Percentiles rank a stretch among this genome's conserved stretches.
Conservation (phyloP, 2,888 invertebrate genomes). For the Allygus modestus region DNA sequence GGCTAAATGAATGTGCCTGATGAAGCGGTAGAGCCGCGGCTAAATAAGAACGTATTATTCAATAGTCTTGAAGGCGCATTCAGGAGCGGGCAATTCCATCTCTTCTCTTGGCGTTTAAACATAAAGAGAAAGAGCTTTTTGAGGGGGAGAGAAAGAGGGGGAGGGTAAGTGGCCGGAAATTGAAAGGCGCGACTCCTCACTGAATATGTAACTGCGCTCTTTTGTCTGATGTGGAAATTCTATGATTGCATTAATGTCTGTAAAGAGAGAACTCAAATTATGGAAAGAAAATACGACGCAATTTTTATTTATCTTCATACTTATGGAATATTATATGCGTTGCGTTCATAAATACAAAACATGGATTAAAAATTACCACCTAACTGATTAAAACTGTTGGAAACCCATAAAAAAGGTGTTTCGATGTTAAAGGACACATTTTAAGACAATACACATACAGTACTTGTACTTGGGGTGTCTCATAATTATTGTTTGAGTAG, state of each 20-base stretch:
- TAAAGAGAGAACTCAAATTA: neutral
- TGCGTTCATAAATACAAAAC: too few relatives aligned
- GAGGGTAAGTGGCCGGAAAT: constrained; percentile 25
- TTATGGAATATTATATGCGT: too few relatives aligned
- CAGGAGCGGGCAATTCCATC: neutral
- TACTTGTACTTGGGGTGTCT: too few relatives aligned
- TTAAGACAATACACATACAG: too few relatives aligned
- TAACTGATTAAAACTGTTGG: too few relatives aligned
- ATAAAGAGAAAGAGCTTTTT: constrained; percentile 7
- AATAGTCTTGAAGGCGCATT: constrained; percentile 16
- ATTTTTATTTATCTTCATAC: too few relatives aligned
- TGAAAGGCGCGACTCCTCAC: constrained; percentile 24
- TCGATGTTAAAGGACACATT: too few relatives aligned
- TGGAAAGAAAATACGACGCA: too few relatives aligned
- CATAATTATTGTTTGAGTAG: too few relatives aligned
- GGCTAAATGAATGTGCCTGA: constrained; percentile 26
- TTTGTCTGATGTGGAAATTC: neutral
- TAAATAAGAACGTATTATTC: constrained; percentile 32
- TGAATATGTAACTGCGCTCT: constrained; percentile 27
- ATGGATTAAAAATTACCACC: too few relatives aligned
- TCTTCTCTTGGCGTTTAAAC: neutral
- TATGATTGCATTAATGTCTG: neutral
- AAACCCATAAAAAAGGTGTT: too few relatives aligned
- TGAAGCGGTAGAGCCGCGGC: constrained; percentile 9
- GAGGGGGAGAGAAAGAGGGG: neutral